phyloP scores from a whole-genome alignment of 1,140 invertebrate species.

The Drosophila sp. region DNA sequence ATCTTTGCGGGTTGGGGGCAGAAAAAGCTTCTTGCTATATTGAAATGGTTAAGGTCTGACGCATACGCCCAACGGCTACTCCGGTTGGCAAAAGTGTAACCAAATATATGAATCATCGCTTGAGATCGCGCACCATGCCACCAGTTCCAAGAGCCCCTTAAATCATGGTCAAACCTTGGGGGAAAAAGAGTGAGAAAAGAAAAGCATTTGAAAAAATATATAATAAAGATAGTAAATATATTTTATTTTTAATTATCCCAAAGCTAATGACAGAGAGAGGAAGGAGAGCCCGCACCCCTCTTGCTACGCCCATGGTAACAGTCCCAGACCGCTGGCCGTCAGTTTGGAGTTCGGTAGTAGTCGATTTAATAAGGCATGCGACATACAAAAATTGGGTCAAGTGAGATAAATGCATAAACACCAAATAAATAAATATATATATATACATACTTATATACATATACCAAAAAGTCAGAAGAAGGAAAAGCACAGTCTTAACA shows the following conservation, averaged over 20 bases:
- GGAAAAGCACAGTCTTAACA: constrained; percentile 22
- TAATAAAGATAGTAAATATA: background rate
- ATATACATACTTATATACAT: constrained; percentile 13
- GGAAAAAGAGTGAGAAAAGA: too few species aligned
- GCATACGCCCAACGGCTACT: constrained; percentile 50
- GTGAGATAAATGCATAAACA: constrained; percentile 70
- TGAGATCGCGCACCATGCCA: background rate
- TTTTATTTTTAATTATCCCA: too few species aligned
- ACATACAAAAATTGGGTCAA: constrained; percentile 71
- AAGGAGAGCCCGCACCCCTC: too few species aligned
- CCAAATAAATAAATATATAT: constrained; percentile 39
- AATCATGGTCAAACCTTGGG: background rate
- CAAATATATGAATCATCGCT: constrained; percentile 64
- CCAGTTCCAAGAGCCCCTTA: too few species aligned
- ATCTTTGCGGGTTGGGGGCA: background rate
- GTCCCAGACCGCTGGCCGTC: constrained; percentile 49
- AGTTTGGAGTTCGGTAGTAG: constrained; percentile 30
- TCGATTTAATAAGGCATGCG: constrained; percentile 71
- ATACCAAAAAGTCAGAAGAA: constrained; percentile 21
- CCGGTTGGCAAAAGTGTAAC: constrained; percentile 47
- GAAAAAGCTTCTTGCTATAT: constrained; percentile 8
- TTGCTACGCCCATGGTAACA: constrained; percentile 5
- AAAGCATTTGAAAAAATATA: background rate
- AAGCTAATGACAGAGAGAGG: too few species aligned
- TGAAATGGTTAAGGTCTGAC: constrained; percentile 64